These are phyloP conservation scores for Choloepus didactylus DNA, from an alignment of 2,797 vertebrate species.

Conservation along the genomic window DNA sequence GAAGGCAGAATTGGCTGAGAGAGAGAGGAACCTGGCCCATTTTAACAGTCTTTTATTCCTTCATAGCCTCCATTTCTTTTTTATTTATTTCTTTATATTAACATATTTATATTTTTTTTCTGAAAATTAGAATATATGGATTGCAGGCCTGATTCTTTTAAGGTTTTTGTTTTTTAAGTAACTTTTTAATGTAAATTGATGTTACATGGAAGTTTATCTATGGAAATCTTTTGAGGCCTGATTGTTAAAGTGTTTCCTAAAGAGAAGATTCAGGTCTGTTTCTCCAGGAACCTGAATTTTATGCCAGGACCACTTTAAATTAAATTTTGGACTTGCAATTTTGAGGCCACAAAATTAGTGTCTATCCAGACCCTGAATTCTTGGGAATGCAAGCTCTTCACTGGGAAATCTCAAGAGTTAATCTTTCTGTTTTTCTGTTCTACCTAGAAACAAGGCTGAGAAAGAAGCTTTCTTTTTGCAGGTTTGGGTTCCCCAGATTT, in stretches of 20 bases:
- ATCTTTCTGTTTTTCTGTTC: neutral
- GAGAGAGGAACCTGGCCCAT: neutral
- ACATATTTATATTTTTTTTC: neutral
- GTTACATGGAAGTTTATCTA: neutral
- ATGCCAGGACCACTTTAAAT: neutral
- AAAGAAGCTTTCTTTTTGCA: neutral
- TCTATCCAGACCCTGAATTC: neutral
- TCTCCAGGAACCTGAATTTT: slow-evolving; percentile 7
- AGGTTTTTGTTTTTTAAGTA: neutral
- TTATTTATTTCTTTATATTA: neutral
- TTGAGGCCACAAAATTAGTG: neutral
- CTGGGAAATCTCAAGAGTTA: neutral
- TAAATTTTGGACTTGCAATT: neutral
- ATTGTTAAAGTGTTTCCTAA: slow-evolving; percentile 49
- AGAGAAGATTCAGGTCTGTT: neutral
- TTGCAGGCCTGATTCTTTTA: neutral
- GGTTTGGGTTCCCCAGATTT: neutral
- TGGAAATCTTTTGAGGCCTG: neutral
- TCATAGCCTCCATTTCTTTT: neutral
- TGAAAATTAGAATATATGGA: slow-evolving; percentile 18
- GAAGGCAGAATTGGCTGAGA: no score
- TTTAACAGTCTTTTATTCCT: slow-evolving; percentile 19
- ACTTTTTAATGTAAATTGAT: slow-evolving; percentile 13
- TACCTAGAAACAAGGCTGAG: neutral
- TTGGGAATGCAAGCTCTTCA: neutral